phyloP scores from a whole-genome alignment of 2,888 invertebrate species.

The Brachycybe producta region DNA sequence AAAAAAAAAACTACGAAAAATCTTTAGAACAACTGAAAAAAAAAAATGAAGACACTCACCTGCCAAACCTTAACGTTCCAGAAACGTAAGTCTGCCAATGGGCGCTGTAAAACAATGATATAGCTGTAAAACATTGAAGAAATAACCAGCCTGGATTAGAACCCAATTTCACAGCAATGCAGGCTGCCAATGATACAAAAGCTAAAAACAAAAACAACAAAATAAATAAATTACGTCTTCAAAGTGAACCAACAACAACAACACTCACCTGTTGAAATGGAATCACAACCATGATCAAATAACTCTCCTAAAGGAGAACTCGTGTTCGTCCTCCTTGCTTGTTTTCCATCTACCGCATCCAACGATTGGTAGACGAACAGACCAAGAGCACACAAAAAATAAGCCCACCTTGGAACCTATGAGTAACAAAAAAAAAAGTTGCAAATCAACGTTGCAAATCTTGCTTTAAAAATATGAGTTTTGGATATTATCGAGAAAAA shows the following conservation, averaged over 20 bases:
- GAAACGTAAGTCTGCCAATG: slow-evolving; percentile 99
- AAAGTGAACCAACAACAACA: slow-evolving; percentile 8
- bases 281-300: slow-evolving; percentile 99
- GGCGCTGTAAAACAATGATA: slow-evolving; percentile 93
- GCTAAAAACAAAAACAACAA: slow-evolving; percentile 42
- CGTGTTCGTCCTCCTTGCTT: slow-evolving; percentile 85
- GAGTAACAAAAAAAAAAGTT: slow-evolving; percentile 19
- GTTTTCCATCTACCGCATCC: slow-evolving; percentile 98
- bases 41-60: slow-evolving; percentile 28
- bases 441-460: not conserved
- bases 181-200: slow-evolving; percentile 92
- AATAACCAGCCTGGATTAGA: slow-evolving; percentile 87
- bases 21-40: not conserved
- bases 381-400: slow-evolving; percentile 78
- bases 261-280: slow-evolving; percentile 66
- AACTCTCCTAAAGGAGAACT: slow-evolving; percentile 90
- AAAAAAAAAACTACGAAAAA: slow-evolving; percentile 2
- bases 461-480: too few relatives aligned
- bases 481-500: too few relatives aligned
- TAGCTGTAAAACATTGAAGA: slow-evolving; percentile 86
- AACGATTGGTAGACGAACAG: slow-evolving; percentile 94
- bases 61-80: slow-evolving; percentile 73
- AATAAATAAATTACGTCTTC: not conserved
- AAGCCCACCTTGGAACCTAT: slow-evolving; percentile 81
- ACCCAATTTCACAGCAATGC: slow-evolving; percentile 84